Base-by-base conservation (phyloP, 2,797 vertebrate species). In the Pampus argenteus region DNA sequence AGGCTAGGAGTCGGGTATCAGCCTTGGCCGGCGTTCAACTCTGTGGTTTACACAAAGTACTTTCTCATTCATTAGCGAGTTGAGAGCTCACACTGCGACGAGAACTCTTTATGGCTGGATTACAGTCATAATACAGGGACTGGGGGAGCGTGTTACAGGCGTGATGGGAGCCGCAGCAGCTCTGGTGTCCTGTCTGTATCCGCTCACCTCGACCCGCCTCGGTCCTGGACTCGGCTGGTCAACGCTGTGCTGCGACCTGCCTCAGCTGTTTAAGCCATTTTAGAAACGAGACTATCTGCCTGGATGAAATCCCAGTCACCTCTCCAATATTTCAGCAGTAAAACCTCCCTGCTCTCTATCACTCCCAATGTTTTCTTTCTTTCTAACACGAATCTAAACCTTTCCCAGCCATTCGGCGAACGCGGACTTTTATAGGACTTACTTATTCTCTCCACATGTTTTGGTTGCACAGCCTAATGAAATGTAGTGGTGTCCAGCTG, bases 241-340 rank as follows among this genome's bases (percentile, higher is more conserved):
- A 66, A 13, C 66, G 11, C 5, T 38, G 48, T 15, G 38, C 66
- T 36, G 56, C 13, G 58, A 75, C 74, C 79, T n/a, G 26, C 20
- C 50, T 89, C 87, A 64, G 83, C 88, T 92, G 90, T 85, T 86
- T 78, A 83, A 89, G 20, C 70, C 76, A 82, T 89, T 82, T 83
- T 64, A 49, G 65, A 63, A 69, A 79, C 65, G 34, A 31, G 38
- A 64, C 66, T 44, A 76, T 76, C 79, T 47, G 78, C 72, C 74
- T 76, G 89, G 79, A 84, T 66, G 29, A 74, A 69, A 82, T 81
- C 82, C 57, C 80, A 48, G 68, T 76, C 79, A 48, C 71, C 67
- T 74, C 76, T 71, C 26, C 28, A 6, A n/a, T 31, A 28, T 78
- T 66, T 62, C 40, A 8, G 60, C 84, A 66, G 79, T 80, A 86